Percentiles rank a stretch among this genome's conserved stretches.
phyloP scores from a whole-genome alignment of 2,797 vertebrate species.

The Poecilia gillii region DNA sequence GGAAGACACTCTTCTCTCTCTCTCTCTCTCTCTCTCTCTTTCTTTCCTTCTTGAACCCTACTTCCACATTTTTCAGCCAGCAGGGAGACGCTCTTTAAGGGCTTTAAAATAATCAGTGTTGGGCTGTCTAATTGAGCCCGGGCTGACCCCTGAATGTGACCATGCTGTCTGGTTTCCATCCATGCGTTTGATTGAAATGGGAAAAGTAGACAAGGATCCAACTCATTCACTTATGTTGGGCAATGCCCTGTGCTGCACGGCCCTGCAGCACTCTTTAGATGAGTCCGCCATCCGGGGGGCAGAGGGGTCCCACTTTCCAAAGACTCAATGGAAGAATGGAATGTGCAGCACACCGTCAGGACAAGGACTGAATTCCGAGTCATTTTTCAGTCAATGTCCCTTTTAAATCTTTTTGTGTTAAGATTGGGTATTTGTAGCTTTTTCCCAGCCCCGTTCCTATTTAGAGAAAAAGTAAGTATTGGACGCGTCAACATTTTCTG shows the following conservation, averaged over 20 bases:
- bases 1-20: slow-evolving; percentile 37
- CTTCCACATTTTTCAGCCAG: slow-evolving; percentile 69
- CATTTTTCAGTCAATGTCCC: background rate
- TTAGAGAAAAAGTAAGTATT: too few species aligned
- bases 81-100: slow-evolving; percentile 67
- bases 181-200: slow-evolving; percentile 68
- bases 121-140: slow-evolving; percentile 77
- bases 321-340: slow-evolving; percentile 58
- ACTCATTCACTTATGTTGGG: slow-evolving; percentile 75
- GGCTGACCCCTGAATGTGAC: slow-evolving; percentile 72
- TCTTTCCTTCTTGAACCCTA: slow-evolving; percentile 42
- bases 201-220: slow-evolving; percentile 53
- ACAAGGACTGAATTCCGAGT: background rate
- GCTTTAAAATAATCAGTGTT: slow-evolving; percentile 78
- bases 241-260: slow-evolving; percentile 55
- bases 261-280: slow-evolving; percentile 59
- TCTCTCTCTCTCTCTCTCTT: slow-evolving; percentile 23
- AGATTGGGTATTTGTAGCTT: too few species aligned
- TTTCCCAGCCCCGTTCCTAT: too few species aligned
- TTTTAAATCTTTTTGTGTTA: background rate
- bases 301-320: slow-evolving; percentile 45
- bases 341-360: slow-evolving; percentile 43
- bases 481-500: too few species aligned
- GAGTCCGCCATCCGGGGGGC: slow-evolving; percentile 40
- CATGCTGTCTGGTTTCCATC: slow-evolving; percentile 79